Evolutionary conservation across 30 jellyfish, hydroid and myxozoan species (phyloP).

Genomic region (Clytia hemisphaerica): DNA sequence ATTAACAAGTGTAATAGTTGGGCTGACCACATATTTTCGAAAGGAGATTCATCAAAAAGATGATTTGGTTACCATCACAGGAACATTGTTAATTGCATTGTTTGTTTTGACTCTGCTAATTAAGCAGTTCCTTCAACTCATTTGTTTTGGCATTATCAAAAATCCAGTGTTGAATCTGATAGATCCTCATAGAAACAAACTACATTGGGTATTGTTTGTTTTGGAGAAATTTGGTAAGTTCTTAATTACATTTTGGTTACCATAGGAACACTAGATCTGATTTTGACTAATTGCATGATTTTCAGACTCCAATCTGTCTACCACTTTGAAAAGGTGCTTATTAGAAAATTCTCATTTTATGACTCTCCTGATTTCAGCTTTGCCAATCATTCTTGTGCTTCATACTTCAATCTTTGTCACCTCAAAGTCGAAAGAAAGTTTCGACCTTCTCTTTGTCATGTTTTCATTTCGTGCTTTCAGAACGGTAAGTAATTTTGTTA

Average conservation of each 20-base stretch:
- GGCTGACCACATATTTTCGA: background rate
- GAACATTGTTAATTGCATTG: too few species aligned
- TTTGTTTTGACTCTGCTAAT: too few species aligned
- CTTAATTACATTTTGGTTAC: too few species aligned
- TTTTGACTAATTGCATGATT: slow-evolving; percentile 21
- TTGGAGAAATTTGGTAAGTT: too few species aligned
- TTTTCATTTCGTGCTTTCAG: slow-evolving; percentile 13
- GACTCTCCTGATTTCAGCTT: background rate
- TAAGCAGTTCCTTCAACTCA: too few species aligned
- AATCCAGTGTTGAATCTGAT: too few species aligned
- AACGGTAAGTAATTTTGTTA: background rate
- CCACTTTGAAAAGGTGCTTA: background rate
- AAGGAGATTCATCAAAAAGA: background rate
- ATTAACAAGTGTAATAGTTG: background rate
- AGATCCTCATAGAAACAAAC: too few species aligned
- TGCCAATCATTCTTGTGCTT: background rate
- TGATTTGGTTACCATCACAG: background rate
- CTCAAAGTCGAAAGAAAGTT: background rate
- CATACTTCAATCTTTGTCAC: background rate
- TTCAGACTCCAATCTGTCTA: slow-evolving; percentile 4
- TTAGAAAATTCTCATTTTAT: background rate
- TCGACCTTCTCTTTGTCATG: background rate
- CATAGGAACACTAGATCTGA: too few species aligned
- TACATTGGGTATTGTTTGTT: too few species aligned
- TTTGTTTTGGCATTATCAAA: too few species aligned